Conservation (phyloP, 2,797 vertebrate genomes). For the Enteromius paludinosus region DNA sequence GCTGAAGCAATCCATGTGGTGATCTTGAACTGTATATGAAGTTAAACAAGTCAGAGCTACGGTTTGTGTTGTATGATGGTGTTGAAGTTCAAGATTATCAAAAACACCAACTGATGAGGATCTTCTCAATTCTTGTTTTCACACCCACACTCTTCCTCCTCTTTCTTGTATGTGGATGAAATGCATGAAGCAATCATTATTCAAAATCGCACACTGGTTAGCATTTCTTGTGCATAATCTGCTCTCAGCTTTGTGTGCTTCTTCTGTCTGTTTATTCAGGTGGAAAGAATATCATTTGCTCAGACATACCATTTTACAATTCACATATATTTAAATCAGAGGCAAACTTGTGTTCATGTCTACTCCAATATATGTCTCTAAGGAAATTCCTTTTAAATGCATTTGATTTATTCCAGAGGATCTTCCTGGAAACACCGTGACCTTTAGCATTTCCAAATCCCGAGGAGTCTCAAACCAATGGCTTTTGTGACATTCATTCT, state of each 20-base stretch:
- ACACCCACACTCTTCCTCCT: conserved; percentile 14
- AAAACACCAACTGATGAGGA: conserved; percentile 1
- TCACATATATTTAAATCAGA: conserved; percentile 31
- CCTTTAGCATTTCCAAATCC: conserved; percentile 1
- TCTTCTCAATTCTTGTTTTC: conserved; percentile 10
- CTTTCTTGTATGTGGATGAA: conserved; percentile 19
- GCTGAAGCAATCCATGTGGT: conserved; percentile 27
- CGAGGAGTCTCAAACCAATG: background rate
- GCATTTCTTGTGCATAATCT: conserved; percentile 21
- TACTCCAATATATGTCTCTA: conserved; percentile 13
- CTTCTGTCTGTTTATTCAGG: conserved; percentile 37
- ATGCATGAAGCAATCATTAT: conserved; percentile 18
- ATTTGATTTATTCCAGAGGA: conserved; percentile 26
- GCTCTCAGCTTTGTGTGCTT: conserved; percentile 7
- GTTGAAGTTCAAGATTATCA: conserved; percentile 8
- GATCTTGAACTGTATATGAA: conserved; percentile 33
- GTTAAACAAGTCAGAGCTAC: conserved; percentile 19
- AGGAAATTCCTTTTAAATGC: conserved; percentile 15
- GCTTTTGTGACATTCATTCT: background rate
- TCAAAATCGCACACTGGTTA: conserved; percentile 1
- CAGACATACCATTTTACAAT: conserved; percentile 24
- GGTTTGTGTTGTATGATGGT: background rate
- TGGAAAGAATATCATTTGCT: conserved; percentile 29
- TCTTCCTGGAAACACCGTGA: background rate
- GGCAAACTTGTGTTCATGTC: conserved; percentile 12